phyloP scores from a whole-genome alignment of 1,140 invertebrate species.

The Caenorhabditis briggsae region DNA sequence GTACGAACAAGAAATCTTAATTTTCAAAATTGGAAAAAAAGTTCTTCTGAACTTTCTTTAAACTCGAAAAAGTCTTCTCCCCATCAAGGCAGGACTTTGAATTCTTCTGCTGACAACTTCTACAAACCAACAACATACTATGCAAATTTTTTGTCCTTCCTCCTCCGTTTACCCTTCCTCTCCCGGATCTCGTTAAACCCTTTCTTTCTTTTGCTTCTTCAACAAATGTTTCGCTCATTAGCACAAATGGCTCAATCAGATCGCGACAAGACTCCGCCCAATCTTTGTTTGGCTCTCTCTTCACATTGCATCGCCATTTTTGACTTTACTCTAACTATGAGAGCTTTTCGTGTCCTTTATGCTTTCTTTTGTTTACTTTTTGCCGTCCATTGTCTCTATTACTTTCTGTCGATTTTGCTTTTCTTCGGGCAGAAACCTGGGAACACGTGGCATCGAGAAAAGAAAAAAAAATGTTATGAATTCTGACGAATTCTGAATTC shows the following conservation, averaged over 20 bases:
- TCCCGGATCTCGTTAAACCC: slow-evolving; percentile 40
- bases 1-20: no score
- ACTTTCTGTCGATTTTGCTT: not conserved
- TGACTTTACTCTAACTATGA: slow-evolving; percentile 42
- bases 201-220: slow-evolving; percentile 9
- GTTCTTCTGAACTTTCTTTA: no score
- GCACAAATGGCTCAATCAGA: slow-evolving; percentile 53
- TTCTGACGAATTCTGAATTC: slow-evolving; percentile 9
- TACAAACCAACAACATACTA: not conserved
- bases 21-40: no score
- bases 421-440: not conserved
- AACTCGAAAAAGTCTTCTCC: no score
- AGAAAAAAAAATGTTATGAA: not conserved
- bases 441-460: not conserved
- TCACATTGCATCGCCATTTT: slow-evolving; percentile 32
- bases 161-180: not conserved
- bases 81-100: no score
- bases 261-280: slow-evolving; percentile 15
- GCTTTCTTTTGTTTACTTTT: slow-evolving; percentile 47
- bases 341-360: not conserved
- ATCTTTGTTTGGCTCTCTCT: slow-evolving; percentile 10
- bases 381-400: slow-evolving; percentile 13
- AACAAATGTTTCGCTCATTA: slow-evolving; percentile 55
- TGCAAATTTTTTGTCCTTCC: slow-evolving; percentile 46
- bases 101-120: not conserved